These are phyloP conservation scores for Erebia palarica DNA, from an alignment of 2,888 invertebrate genomes.

Conservation along the genomic window DNA sequence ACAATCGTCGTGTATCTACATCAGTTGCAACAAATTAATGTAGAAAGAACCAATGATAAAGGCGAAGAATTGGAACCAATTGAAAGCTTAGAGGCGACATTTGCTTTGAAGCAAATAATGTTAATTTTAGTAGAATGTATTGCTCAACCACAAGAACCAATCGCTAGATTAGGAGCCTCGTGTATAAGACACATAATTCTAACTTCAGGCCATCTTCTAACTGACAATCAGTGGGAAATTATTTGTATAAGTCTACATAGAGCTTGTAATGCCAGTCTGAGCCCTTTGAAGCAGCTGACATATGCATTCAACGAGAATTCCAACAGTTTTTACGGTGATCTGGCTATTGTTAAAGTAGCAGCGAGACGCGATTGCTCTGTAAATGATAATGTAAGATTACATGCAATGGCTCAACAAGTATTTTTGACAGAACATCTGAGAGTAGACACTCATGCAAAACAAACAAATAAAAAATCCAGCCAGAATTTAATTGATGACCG, in stretches of 20 bases:
- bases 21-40: constrained; percentile 85
- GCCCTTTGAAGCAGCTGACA: constrained; percentile 93
- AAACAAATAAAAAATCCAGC: constrained; percentile 63
- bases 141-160: constrained; percentile 93
- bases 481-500: constrained; percentile 87
- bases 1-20: constrained; percentile 93
- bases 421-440: constrained; percentile 83
- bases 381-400: constrained; percentile 91
- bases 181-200: constrained; percentile 94
- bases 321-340: constrained; percentile 96
- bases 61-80: constrained; percentile 78
- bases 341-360: constrained; percentile 96
- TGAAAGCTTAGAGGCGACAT: constrained; percentile 82
- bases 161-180: constrained; percentile 95
- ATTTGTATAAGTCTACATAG: constrained; percentile 91
- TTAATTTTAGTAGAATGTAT: constrained; percentile 95
- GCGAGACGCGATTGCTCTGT: constrained; percentile 93
- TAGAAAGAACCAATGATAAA: constrained; percentile 68
- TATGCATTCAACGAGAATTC: constrained; percentile 95
- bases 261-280: constrained; percentile 93
- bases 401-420: constrained; percentile 95
- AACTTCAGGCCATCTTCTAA: constrained; percentile 91
- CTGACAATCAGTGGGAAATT: constrained; percentile 93
- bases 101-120: constrained; percentile 93
- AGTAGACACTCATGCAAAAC: constrained; percentile 63